Evolutionary conservation across 2,888 invertebrate species (phyloP).

Genomic region (Platycnemis pennipes): DNA sequence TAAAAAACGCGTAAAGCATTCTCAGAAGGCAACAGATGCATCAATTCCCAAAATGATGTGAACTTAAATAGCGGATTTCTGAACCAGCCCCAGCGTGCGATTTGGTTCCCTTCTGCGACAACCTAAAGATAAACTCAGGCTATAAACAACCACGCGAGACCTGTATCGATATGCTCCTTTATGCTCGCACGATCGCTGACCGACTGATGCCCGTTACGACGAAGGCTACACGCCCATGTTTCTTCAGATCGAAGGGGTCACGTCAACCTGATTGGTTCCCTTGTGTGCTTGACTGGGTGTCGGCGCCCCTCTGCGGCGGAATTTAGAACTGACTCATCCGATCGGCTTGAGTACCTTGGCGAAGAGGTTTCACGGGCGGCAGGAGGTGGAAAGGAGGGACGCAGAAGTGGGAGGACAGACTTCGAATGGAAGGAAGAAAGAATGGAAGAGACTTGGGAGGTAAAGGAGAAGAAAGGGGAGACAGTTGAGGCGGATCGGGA

Average conservation of each 20-base stretch:
- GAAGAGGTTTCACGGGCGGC: conserved; percentile 13
- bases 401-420: neutral
- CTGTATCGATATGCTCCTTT: no score
- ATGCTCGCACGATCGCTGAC: neutral
- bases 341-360: conserved; percentile 42
- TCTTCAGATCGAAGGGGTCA: conserved; percentile 43
- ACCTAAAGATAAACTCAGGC: no score
- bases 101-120: no score
- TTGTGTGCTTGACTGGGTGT: conserved; percentile 67
- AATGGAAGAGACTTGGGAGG: neutral
- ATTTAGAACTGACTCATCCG: conserved; percentile 67
- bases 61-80: no score
- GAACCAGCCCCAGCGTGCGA: no score
- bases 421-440: neutral
- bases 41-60: no score
- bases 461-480: neutral
- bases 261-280: conserved; percentile 67
- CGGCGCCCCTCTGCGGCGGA: conserved; percentile 67
- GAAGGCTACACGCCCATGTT: conserved; percentile 18
- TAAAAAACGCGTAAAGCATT: no score
- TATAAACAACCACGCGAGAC: no score
- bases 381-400: neutral
- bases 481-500: neutral
- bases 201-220: neutral
- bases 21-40: no score